Conservation (phyloP, 2,888 invertebrate genomes). For the Hirtodrosophila cameraria region DNA sequence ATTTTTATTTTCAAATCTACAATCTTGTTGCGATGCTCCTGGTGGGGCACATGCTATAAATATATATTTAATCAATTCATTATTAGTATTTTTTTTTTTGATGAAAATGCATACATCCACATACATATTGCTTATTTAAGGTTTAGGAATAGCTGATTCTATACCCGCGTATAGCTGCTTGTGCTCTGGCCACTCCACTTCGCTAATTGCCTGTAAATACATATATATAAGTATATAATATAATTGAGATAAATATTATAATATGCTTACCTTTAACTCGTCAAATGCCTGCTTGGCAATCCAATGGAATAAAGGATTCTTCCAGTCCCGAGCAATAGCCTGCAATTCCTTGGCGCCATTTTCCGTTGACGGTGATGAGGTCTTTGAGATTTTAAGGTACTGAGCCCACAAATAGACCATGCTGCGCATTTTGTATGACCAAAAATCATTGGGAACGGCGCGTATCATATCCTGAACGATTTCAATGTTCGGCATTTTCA, state of each 20-base stretch:
- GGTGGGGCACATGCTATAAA: constrained; percentile 6
- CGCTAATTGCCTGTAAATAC: constrained; percentile 61
- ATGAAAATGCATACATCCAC: constrained; percentile 39
- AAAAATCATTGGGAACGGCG: constrained; percentile 55
- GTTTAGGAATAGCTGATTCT: constrained; percentile 30
- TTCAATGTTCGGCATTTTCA: constrained; percentile 42
- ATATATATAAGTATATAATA: not conserved
- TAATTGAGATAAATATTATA: not conserved
- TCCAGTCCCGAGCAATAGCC: constrained; percentile 57
- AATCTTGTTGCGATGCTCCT: constrained; percentile 19
- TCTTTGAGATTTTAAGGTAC: constrained; percentile 49
- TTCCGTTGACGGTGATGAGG: constrained; percentile 36
- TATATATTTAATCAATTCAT: constrained; percentile 18
- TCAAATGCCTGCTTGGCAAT: constrained; percentile 58
- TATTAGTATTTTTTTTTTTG: constrained; percentile 12
- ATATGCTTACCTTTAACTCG: constrained; percentile 53
- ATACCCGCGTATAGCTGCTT: constrained; percentile 37
- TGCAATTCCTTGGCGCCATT: constrained; percentile 47
- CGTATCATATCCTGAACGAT: constrained; percentile 63
- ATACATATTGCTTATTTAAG: constrained; percentile 16
- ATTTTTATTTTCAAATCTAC: constrained; percentile 35
- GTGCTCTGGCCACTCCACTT: constrained; percentile 67
- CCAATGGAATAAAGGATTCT: constrained; percentile 65
- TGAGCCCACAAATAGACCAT: constrained; percentile 65
- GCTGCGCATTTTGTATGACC: constrained; percentile 61